Evolutionary conservation across 2,797 vertebrate species (phyloP).

Genomic region (Cyprinella venusta): DNA sequence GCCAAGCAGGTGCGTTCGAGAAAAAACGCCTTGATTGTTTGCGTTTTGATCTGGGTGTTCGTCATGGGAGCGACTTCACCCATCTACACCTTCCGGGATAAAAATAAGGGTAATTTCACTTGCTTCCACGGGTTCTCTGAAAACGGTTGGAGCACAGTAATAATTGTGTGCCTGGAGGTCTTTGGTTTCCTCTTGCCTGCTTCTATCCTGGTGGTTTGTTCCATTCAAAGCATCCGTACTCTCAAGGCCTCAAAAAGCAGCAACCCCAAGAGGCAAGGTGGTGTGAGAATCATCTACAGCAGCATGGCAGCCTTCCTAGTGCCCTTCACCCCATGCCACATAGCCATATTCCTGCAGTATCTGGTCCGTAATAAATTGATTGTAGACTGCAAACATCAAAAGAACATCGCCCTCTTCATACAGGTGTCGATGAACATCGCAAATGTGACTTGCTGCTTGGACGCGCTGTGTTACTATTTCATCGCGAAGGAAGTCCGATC

Average conservation of each 20-base stretch:
- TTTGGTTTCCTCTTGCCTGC: slow-evolving; percentile 88
- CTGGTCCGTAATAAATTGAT: slow-evolving; percentile 82
- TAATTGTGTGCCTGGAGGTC: slow-evolving; percentile 79
- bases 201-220: slow-evolving; percentile 80
- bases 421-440: slow-evolving; percentile 84
- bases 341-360: slow-evolving; percentile 87
- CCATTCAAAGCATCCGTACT: slow-evolving; percentile 74
- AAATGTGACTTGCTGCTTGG: slow-evolving; percentile 91
- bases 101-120: fast-evolving
- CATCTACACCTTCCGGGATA: slow-evolving; percentile 68
- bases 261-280: slow-evolving; percentile 64
- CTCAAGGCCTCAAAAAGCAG: slow-evolving; percentile 68
- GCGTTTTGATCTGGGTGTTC: slow-evolving; percentile 78
- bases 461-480: slow-evolving; percentile 92
- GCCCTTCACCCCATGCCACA: slow-evolving; percentile 87
- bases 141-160: slow-evolving; percentile 70
- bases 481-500: slow-evolving; percentile 80
- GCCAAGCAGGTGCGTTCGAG: slow-evolving; percentile 80
- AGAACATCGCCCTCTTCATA: slow-evolving; percentile 83
- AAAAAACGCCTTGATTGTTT: slow-evolving; percentile 69
- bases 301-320: slow-evolving; percentile 85
- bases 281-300: slow-evolving; percentile 82
- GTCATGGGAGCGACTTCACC: slow-evolving; percentile 73
- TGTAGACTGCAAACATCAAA: slow-evolving; percentile 68
- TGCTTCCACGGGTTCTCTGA: slow-evolving; percentile 85